Evolutionary conservation across 2,888 invertebrate species (phyloP).

Genomic region (Baronia brevicornis): DNA sequence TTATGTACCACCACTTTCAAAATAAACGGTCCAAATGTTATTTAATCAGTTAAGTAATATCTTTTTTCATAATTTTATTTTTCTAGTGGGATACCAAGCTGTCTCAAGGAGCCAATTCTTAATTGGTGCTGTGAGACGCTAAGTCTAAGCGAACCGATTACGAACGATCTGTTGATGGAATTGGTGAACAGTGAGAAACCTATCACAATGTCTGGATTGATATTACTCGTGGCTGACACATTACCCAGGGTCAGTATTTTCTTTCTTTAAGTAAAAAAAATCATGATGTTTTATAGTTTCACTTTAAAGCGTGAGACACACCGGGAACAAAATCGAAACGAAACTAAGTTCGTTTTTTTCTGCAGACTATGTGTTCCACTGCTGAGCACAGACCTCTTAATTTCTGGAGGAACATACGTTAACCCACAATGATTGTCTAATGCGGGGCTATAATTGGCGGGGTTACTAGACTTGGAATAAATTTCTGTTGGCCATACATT

Average conservation of each 20-base stretch:
- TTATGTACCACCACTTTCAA: neutral
- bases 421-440: no score
- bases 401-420: no score
- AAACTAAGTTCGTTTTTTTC: no score
- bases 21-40: neutral
- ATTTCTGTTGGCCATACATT: no score
- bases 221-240: conserved; percentile 62
- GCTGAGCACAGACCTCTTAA: no score
- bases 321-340: no score
- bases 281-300: no score
- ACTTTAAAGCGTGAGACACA: no score
- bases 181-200: conserved; percentile 56
- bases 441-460: no score
- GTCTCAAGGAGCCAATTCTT: conserved; percentile 51
- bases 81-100: conserved; percentile 50
- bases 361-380: no score
- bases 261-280: neutral
- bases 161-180: conserved; percentile 53
- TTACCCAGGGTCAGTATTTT: conserved; percentile 51
- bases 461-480: no score
- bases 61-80: conserved; percentile 10
- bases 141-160: conserved; percentile 47
- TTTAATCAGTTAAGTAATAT: neutral
- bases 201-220: conserved; percentile 48
- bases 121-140: conserved; percentile 62